Conservation (phyloP, 2,888 invertebrate genomes). For the Girardia tigrina region DNA sequence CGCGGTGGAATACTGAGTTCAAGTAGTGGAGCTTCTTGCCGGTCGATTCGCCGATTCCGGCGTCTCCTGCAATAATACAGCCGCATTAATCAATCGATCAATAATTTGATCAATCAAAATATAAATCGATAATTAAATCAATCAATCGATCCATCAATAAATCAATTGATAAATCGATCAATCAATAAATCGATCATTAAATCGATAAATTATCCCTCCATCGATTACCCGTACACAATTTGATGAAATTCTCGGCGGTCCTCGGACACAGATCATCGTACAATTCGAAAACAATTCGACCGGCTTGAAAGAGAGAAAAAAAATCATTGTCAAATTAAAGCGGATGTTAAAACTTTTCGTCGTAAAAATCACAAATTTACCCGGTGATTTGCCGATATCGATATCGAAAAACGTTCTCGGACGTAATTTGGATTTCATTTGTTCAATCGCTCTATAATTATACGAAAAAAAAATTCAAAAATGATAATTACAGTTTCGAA, state of each 20-base stretch:
- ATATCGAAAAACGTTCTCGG: slow-evolving; percentile 32
- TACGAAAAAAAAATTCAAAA: too few species aligned
- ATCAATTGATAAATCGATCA: too few species aligned
- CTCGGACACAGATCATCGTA: slow-evolving; percentile 30
- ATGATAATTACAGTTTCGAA: too few species aligned
- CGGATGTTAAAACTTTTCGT: too few species aligned
- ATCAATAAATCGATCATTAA: too few species aligned
- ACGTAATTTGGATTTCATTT: slow-evolving; percentile 15
- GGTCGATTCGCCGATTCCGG: slow-evolving; percentile 53
- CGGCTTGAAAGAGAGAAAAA: slow-evolving; percentile 33
- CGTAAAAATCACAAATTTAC: slow-evolving; percentile 31
- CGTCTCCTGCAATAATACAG: slow-evolving; percentile 50
- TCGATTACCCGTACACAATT: slow-evolving; percentile 29
- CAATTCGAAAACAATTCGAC: slow-evolving; percentile 30
- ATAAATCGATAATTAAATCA: not conserved
- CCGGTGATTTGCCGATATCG: slow-evolving; percentile 8
- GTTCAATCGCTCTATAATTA: too few species aligned
- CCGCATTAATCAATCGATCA: too few species aligned
- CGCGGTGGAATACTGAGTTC: slow-evolving; percentile 67
- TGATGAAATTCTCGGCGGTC: slow-evolving; percentile 28
- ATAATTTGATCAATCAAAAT: too few species aligned
- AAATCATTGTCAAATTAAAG: too few species aligned
- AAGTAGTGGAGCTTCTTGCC: slow-evolving; percentile 69
- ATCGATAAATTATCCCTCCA: too few species aligned
- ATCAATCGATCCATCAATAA: too few species aligned